Conservation (phyloP, 2,113 vertebrate species). For the Salvelinus alpinus region DNA sequence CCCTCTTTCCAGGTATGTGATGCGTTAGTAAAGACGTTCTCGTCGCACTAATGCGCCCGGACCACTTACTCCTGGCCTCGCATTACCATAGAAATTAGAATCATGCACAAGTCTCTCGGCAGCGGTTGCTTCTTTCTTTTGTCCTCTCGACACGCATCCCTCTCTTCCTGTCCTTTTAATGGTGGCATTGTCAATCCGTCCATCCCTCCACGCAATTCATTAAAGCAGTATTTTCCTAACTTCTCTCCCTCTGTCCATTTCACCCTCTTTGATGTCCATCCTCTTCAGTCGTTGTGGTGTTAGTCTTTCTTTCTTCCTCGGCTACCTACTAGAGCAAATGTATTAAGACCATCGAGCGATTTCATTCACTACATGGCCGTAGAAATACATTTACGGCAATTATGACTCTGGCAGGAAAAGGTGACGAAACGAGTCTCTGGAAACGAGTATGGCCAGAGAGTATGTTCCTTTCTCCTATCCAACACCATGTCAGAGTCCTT, state of each 20-base stretch:
- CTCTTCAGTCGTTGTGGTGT: slow-evolving; percentile 21
- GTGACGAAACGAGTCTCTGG: too few species aligned
- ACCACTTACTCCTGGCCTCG: slow-evolving; percentile 47
- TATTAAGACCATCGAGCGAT: too few species aligned
- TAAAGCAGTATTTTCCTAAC: slow-evolving; percentile 35
- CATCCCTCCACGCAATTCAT: slow-evolving; percentile 35
- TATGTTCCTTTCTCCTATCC: too few species aligned
- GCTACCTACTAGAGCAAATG: not conserved
- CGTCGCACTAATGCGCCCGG: slow-evolving; percentile 22
- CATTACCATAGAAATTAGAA: slow-evolving; percentile 78
- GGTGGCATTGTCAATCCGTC: slow-evolving; percentile 8
- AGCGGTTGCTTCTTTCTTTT: slow-evolving; percentile 32
- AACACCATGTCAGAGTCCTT: too few species aligned
- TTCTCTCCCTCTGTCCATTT: slow-evolving; percentile 9
- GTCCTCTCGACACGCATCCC: not conserved
- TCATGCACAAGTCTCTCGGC: slow-evolving; percentile 68
- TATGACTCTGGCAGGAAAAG: too few species aligned
- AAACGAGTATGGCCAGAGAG: too few species aligned
- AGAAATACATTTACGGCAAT: too few species aligned
- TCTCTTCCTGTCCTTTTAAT: slow-evolving; percentile 27
- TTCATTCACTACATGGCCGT: too few species aligned
- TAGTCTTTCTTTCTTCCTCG: not conserved
- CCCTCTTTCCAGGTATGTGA: slow-evolving; percentile 4
- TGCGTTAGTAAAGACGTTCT: slow-evolving; percentile 17
- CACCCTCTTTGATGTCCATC: slow-evolving; percentile 22